Conservation (phyloP, 1,140 invertebrate species). For the Phenacoccus solenopsis region DNA sequence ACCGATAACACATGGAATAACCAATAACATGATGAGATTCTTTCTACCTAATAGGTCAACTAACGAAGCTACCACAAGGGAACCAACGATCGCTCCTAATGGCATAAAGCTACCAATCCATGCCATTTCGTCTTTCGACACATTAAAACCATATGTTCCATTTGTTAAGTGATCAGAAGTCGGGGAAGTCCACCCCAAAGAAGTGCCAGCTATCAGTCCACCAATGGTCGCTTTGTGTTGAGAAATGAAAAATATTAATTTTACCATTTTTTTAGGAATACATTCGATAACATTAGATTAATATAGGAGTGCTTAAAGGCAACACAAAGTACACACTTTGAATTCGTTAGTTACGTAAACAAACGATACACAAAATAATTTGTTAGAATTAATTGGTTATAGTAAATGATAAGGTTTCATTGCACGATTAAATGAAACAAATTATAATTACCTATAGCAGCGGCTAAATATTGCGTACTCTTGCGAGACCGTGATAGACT, state of each 20-base stretch:
- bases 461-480: conserved; percentile 27
- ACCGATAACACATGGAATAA: conserved; percentile 56
- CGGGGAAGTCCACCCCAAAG: conserved; percentile 64
- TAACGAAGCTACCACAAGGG: conserved; percentile 20
- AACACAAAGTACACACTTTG: too few relatives aligned
- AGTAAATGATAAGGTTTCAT: not conserved
- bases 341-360: too few relatives aligned
- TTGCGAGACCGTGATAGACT: conserved; percentile 17
- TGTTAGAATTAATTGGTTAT: not conserved
- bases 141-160: conserved; percentile 40
- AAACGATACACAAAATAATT: too few relatives aligned
- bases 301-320: too few relatives aligned
- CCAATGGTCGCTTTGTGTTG: conserved; percentile 37
- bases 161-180: conserved; percentile 41
- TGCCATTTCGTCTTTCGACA: conserved; percentile 41
- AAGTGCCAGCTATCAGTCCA: conserved; percentile 56
- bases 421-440: too few relatives aligned
- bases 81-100: conserved; percentile 45
- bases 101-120: conserved; percentile 60
- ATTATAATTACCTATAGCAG: conserved; percentile 26
- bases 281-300: too few relatives aligned
- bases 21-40: conserved; percentile 51
- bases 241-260: conserved; percentile 17
- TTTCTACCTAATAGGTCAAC: conserved; percentile 65
- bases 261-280: too few relatives aligned